A percentile compares a stretch with the other conserved stretches of the same genome.
Conservation (phyloP, 2,797 vertebrate species). For the Gymnocypris eckloni region DNA sequence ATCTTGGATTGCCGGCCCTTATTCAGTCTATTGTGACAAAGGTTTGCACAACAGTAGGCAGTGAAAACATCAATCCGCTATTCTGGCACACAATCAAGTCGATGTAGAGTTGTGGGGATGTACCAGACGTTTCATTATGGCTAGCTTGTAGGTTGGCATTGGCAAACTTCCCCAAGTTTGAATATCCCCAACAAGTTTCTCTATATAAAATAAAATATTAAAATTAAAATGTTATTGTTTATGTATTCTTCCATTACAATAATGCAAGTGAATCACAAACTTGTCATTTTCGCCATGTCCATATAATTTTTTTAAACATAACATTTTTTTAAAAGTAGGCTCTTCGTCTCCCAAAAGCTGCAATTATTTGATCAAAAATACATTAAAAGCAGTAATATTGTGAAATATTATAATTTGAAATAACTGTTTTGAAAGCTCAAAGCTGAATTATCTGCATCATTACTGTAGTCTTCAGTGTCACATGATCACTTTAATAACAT, state of each 20-base stretch:
- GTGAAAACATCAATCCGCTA: not conserved
- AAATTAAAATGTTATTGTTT: not conserved
- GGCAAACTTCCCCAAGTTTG: not conserved
- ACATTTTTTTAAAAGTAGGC: too few species aligned
- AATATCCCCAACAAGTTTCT: not conserved
- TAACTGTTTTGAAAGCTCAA: not conserved
- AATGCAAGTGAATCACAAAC: not conserved
- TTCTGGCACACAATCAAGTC: slow-evolving; percentile 7
- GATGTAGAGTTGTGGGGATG: not conserved
- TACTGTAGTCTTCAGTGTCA: too few species aligned
- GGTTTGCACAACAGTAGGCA: not conserved
- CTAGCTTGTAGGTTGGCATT: not conserved
- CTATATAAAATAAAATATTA: not conserved
- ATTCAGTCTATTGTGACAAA: slow-evolving; percentile 17
- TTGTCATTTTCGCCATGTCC: not conserved
- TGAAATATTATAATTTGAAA: not conserved
- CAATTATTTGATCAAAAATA: not conserved
- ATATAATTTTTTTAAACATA: not conserved
- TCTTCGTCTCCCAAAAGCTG: too few species aligned
- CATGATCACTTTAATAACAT: not conserved
- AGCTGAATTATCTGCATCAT: too few species aligned
- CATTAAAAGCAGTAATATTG: not conserved
- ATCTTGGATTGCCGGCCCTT: slow-evolving; percentile 27
- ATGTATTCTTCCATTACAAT: not conserved
- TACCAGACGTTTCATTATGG: not conserved